Evolutionary conservation across 2,888 invertebrate genomes (phyloP), one percentile per base, ranked within the genome.

Genomic region (Caenorhabditis angaria): DNA sequence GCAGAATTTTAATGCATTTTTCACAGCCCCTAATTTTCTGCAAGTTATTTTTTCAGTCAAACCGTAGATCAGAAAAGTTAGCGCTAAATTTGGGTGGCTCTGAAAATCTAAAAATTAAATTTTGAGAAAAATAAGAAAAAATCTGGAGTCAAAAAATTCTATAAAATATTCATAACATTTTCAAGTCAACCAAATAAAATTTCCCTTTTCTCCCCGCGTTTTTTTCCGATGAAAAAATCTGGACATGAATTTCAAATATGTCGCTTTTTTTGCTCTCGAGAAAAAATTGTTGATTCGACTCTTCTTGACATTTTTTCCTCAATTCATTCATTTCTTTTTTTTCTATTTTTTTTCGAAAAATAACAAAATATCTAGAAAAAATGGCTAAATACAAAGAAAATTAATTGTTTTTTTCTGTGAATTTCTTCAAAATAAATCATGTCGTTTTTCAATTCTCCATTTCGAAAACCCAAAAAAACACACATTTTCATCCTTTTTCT

Each of bases 391-490:
- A 18, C 14, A 6, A 25, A 54, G 54, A 24, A 8, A 24, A 54
- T 51, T 10, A 14, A 10, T 35, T 35, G 6, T 14, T 35, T 6
- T 35, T 35, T 35, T 35, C 35, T 14, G 6, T 14, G 14, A 14
- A 10, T 10, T 35, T 35, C 35, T 14, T 35, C 35, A 35, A 35
- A 35, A 35, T 35, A 35, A 35, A 35, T 35, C 8, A 35, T 35
- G 6, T 35, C 35, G 6, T 35, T 35, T 35, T 35, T 35, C 57
- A 24, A 48, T 58, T 51, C 58, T 64, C 29, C 50, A 51, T 14
- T 28, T 28, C 65, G 25, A 65, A 60, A 60, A 60, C 51, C 41
- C 48, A 58, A 59, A 60, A 65, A 65, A 65, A 50, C 14, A 10
- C 41, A 48, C 48, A 10, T 10, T 48, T 48, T 48, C 20, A 48